Conservation (phyloP, 2,888 invertebrate genomes). For the Cheiracanthium punctorium region DNA sequence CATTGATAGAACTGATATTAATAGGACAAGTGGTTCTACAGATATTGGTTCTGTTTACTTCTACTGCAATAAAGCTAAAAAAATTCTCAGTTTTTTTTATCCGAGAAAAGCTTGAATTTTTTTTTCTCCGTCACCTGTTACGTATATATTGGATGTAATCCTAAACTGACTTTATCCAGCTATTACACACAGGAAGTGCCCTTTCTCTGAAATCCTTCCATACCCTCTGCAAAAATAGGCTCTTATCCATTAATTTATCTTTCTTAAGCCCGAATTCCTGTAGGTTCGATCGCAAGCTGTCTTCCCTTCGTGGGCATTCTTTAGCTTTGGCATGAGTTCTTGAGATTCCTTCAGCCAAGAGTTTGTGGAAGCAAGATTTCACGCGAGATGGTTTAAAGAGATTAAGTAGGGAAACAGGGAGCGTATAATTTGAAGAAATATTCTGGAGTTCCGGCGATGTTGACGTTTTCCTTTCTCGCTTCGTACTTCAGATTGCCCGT, state of each 20-base stretch:
- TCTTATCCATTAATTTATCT: slow-evolving; percentile 65
- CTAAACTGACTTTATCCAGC: slow-evolving; percentile 41
- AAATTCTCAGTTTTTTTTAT: too few species aligned
- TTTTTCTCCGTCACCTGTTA: slow-evolving; percentile 30
- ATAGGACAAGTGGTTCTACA: too few species aligned
- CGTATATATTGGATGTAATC: slow-evolving; percentile 35
- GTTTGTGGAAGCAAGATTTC: slow-evolving; percentile 18
- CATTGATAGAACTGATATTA: too few species aligned
- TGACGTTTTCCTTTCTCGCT: too few species aligned
- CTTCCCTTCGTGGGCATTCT: slow-evolving; percentile 27
- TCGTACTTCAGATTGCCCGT: too few species aligned
- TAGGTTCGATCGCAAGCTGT: slow-evolving; percentile 34
- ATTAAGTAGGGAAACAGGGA: slow-evolving; percentile 12
- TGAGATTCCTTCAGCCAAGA: background rate
- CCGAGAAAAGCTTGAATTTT: too few species aligned
- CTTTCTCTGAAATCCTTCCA: slow-evolving; percentile 5
- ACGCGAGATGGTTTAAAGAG: slow-evolving; percentile 18
- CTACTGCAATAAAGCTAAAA: too few species aligned
- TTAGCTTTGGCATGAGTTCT: slow-evolving; percentile 32
- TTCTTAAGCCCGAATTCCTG: slow-evolving; percentile 51
- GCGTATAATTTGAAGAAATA: background rate
- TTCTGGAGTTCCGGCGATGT: background rate
- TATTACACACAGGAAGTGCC: slow-evolving; percentile 50
- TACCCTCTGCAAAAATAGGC: slow-evolving; percentile 12
- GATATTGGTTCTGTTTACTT: too few species aligned